Base-by-base conservation (phyloP, 2,888 invertebrate genomes). In the Leptinotarsa haldemani region DNA sequence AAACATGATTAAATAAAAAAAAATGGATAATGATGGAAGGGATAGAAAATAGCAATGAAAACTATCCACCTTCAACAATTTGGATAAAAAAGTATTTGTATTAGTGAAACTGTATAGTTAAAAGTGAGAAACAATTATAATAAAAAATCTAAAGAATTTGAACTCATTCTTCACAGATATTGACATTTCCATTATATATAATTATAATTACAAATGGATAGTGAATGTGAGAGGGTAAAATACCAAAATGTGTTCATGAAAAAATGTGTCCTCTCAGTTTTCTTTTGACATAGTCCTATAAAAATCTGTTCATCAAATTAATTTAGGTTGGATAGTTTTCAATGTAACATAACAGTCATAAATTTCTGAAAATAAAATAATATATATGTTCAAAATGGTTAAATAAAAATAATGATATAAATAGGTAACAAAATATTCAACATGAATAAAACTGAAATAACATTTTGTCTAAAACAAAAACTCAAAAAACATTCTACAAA, bases 291-390 rank as follows among this genome's bases (percentile, higher is more conserved):
- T 20, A 53, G n/a, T 53, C 5, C n/a, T 53, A 3, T 66, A n/a
- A 20, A 50, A 66, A 18, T 53, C 2, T 1, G 22, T 20, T 20
- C n/a, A 18, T 20, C 13, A 22, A 53, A 53, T 53, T 53, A 1
- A 53, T 20, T 50, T 16, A n/a, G 16, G 50, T 15, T 50, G 20
- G 53, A 53, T 53, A 53, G 20, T 53, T 53, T 53, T 12, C 53
- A 53, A 22, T 47, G 18, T 22, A 65, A 15, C 15, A 66, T 4
- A 52, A 66, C 50, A 66, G 46, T 48, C 20, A 65, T 65, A 48
- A 65, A 16, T 46, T 48, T 65, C 65, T 65, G 22, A 52, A 52
- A 66, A 66, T 52, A 52, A 16, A 66, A 66, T 25, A 22, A 50
- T n/a, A 52, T 53, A n/a, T 7, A 50, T 12, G 20, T 65, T 15